Conservation (phyloP, 2,888 invertebrate genomes). For the Chloroclystis v-ata region DNA sequence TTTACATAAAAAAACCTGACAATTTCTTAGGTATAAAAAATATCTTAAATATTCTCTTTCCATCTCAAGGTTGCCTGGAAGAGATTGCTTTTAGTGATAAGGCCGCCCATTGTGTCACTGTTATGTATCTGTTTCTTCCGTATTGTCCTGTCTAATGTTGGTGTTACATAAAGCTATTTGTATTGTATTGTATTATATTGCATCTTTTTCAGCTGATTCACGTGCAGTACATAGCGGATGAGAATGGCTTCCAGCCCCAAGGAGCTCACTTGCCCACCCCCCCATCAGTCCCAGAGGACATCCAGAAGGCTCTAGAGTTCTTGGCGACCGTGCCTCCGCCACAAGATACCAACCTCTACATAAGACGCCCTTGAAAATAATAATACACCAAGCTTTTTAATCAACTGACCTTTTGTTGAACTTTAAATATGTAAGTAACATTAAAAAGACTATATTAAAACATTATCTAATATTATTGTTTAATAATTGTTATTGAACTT, state of each 20-base stretch:
- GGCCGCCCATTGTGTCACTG: too few species aligned
- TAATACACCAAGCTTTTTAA: not conserved
- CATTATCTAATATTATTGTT: not conserved
- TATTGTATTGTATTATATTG: too few species aligned
- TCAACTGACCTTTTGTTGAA: not conserved
- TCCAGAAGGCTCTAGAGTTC: slow-evolving; percentile 81
- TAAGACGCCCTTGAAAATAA: slow-evolving; percentile 27
- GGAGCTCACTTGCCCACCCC: slow-evolving; percentile 81
- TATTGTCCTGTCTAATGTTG: too few species aligned
- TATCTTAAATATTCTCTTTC: too few species aligned
- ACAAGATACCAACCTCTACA: slow-evolving; percentile 44
- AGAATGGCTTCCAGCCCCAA: slow-evolving; percentile 84
- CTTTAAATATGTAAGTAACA: too few species aligned
- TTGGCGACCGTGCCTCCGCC: slow-evolving; percentile 80
- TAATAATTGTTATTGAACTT: slow-evolving; percentile 1
- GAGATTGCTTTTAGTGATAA: too few species aligned
- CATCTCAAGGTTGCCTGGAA: too few species aligned
- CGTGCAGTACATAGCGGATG: slow-evolving; percentile 82
- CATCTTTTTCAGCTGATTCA: slow-evolving; percentile 69
- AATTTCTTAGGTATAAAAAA: too few species aligned
- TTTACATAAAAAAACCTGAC: too few species aligned
- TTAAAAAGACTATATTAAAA: not conserved
- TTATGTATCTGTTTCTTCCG: too few species aligned
- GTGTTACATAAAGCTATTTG: too few species aligned
- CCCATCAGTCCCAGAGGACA: slow-evolving; percentile 83